phyloP scores from a whole-genome alignment of 2,888 invertebrate species.

The Pristionchus mayeri region DNA sequence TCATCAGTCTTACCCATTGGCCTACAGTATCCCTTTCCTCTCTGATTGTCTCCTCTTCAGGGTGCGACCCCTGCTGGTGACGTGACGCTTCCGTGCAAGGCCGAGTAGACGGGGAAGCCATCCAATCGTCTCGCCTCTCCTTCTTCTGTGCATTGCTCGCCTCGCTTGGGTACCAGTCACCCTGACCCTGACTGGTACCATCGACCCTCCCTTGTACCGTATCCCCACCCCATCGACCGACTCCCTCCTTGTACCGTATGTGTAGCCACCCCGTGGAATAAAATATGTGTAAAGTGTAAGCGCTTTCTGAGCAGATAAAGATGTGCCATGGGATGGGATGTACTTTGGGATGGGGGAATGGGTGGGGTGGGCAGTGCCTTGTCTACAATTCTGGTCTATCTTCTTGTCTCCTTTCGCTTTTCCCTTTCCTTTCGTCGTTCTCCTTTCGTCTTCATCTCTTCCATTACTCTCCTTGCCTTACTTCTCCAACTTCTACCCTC shows the following conservation, averaged over 20 bases:
- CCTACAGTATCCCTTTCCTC: neutral
- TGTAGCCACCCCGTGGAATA: conserved; percentile 23
- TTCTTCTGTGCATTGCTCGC: neutral
- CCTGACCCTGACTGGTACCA: no score
- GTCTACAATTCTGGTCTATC: no score
- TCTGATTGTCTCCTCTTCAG: neutral
- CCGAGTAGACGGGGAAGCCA: conserved; percentile 14
- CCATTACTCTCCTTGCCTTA: no score
- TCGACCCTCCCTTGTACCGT: neutral
- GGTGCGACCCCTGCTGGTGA: conserved; percentile 47
- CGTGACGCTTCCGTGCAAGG: conserved; percentile 36
- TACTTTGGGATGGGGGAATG: neutral
- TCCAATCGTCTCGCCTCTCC: neutral
- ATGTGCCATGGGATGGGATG: neutral
- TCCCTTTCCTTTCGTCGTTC: neutral
- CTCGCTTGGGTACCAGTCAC: neutral
- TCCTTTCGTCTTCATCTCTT: no score
- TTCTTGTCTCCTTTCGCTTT: neutral
- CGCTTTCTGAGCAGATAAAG: neutral
- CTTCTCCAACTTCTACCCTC: no score
- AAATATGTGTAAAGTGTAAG: neutral
- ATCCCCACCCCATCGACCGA: no score
- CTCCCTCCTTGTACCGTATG: neutral
- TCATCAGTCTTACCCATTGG: neutral
- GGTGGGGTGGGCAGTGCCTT: neutral